phyloP scores from a whole-genome alignment of 2,797 vertebrate species.

The Holocentrus rufus region DNA sequence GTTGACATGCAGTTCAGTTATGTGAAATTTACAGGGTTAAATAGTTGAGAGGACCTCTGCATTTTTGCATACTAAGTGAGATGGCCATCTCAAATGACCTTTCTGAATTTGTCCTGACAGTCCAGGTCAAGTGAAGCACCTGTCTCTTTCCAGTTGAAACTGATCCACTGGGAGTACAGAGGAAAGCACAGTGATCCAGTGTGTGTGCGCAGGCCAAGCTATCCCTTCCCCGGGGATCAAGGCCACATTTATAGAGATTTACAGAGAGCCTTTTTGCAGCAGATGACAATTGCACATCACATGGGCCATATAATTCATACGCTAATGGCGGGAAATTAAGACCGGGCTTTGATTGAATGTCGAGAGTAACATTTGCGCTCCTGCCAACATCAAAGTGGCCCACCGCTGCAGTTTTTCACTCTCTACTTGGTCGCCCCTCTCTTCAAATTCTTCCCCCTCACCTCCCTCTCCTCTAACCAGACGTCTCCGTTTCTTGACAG shows the following conservation, averaged over 20 bases:
- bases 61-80: constrained; percentile 52
- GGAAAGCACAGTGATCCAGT: constrained; percentile 69
- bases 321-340: constrained; percentile 15
- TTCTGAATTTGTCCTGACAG: constrained; percentile 59
- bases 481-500: constrained; percentile 66
- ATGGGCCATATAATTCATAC: constrained; percentile 25
- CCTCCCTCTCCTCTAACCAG: constrained; percentile 50
- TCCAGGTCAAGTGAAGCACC: constrained; percentile 72
- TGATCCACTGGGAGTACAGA: constrained; percentile 64
- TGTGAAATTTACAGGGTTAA: constrained; percentile 52
- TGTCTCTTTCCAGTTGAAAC: constrained; percentile 73
- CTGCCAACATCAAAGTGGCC: constrained; percentile 53
- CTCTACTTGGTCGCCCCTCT: no score
- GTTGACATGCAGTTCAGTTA: constrained; percentile 59
- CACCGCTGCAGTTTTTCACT: no score
- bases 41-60: constrained; percentile 35
- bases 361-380: constrained; percentile 27
- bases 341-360: neutral
- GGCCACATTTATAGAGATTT: constrained; percentile 71
- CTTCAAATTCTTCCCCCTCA: constrained; percentile 48
- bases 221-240: constrained; percentile 64
- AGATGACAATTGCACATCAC: constrained; percentile 57
- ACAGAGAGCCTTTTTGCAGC: constrained; percentile 54
- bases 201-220: constrained; percentile 51
- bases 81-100: constrained; percentile 52